Evolutionary conservation across 1,140 invertebrate genomes (phyloP).

Genomic region (Drosophila virilis): DNA sequence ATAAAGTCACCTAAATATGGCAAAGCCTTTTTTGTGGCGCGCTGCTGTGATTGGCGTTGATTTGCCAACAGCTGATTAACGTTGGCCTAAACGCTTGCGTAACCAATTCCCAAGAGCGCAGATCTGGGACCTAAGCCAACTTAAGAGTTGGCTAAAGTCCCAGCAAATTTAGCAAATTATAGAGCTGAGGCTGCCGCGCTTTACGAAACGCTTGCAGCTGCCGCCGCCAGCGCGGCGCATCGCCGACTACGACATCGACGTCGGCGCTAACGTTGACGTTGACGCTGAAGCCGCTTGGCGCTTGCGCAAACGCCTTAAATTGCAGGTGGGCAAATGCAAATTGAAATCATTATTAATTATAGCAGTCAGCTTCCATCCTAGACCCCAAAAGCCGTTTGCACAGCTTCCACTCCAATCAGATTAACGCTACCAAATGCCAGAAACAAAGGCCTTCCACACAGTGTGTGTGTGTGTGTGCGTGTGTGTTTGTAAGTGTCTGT

Average conservation of each 20-base stretch:
- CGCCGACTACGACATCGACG: neutral
- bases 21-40: conserved; percentile 7
- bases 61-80: conserved; percentile 53
- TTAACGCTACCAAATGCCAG: conserved; percentile 32
- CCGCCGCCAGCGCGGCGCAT: conserved; percentile 24
- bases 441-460: conserved; percentile 33
- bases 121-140: neutral
- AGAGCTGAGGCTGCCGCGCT: conserved; percentile 15
- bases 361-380: conserved; percentile 76
- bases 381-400: conserved; percentile 62
- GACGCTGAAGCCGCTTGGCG: conserved; percentile 35
- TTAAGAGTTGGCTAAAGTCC: neutral
- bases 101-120: conserved; percentile 9
- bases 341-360: conserved; percentile 83
- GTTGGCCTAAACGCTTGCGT: conserved; percentile 53
- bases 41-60: conserved; percentile 43
- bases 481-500: neutral
- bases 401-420: conserved; percentile 38
- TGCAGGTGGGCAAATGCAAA: conserved; percentile 78
- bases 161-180: conserved; percentile 34
- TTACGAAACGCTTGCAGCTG: neutral
- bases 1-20: conserved; percentile 16
- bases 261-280: conserved; percentile 2
- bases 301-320: conserved; percentile 71
- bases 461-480: neutral